Percentiles rank a stretch among this genome's conserved stretches.
Evolutionary conservation across 2,888 invertebrate species (phyloP).

Genomic region (Noctua fimbriata): DNA sequence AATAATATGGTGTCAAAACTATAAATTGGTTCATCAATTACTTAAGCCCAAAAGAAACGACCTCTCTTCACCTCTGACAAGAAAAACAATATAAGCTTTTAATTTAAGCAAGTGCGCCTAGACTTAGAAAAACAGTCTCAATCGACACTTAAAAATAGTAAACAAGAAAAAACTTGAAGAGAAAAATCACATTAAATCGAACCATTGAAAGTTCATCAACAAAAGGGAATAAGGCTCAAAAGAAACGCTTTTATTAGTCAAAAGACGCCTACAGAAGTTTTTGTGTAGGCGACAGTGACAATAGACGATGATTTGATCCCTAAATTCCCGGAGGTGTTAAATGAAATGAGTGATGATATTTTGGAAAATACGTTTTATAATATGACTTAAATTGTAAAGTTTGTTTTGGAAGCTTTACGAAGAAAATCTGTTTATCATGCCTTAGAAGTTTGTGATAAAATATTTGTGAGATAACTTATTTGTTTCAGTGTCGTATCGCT

Average conservation of each 20-base stretch:
- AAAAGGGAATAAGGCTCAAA: constrained; percentile 52
- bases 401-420: constrained; percentile 30
- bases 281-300: constrained; percentile 54
- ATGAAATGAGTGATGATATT: constrained; percentile 61
- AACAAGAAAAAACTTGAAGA: constrained; percentile 28
- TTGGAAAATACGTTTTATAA: constrained; percentile 37
- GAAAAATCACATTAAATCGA: constrained; percentile 44
- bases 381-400: constrained; percentile 19
- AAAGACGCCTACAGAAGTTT: constrained; percentile 55
- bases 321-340: constrained; percentile 52
- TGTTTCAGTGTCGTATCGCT: constrained; percentile 4
- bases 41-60: not conserved
- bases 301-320: constrained; percentile 61
- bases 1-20: not conserved
- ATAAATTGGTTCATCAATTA: not conserved
- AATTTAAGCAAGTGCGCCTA: not conserved
- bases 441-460: constrained; percentile 7
- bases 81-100: constrained; percentile 26
- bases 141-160: constrained; percentile 11
- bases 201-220: constrained; percentile 47
- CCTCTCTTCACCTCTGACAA: not conserved
- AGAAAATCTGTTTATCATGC: constrained; percentile 24
- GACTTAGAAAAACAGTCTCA: constrained; percentile 15
- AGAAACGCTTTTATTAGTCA: constrained; percentile 63
- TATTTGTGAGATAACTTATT: constrained; percentile 19